Evolutionary conservation across 1,140 invertebrate genomes (phyloP).

Genomic region (Euura saliciscinereae): DNA sequence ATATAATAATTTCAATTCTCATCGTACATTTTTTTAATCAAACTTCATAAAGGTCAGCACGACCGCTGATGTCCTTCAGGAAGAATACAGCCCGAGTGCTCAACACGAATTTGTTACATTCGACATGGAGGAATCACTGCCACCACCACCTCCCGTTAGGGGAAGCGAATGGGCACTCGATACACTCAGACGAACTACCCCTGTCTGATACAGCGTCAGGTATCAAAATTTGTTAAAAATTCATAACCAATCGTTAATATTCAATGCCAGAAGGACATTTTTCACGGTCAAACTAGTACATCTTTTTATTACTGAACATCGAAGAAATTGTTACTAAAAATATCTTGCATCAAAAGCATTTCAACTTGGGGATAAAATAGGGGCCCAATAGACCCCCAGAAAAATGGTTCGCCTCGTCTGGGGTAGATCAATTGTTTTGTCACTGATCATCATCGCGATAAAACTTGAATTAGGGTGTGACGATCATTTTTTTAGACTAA

Average conservation of each 20-base stretch:
- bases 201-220: constrained; percentile 61
- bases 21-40: background rate
- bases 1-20: constrained; percentile 25
- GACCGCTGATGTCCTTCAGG: constrained; percentile 60
- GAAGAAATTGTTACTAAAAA: too few relatives aligned
- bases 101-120: constrained; percentile 58
- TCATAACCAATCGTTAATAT: background rate
- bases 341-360: too few relatives aligned
- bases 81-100: constrained; percentile 52
- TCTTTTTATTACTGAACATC: too few relatives aligned
- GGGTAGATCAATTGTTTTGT: too few relatives aligned
- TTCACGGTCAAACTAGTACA: too few relatives aligned
- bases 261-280: background rate
- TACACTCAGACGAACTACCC: constrained; percentile 59
- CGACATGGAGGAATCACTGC: constrained; percentile 54
- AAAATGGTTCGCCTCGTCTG: too few relatives aligned
- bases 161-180: constrained; percentile 53
- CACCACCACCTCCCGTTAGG: constrained; percentile 47
- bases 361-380: too few relatives aligned
- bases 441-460: too few relatives aligned
- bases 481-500: too few relatives aligned
- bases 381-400: too few relatives aligned
- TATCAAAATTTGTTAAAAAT: constrained; percentile 22
- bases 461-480: too few relatives aligned
- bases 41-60: constrained; percentile 53